Conservation (phyloP, 1,140 invertebrate genomes). For the Drosophila ohnishii region DNA sequence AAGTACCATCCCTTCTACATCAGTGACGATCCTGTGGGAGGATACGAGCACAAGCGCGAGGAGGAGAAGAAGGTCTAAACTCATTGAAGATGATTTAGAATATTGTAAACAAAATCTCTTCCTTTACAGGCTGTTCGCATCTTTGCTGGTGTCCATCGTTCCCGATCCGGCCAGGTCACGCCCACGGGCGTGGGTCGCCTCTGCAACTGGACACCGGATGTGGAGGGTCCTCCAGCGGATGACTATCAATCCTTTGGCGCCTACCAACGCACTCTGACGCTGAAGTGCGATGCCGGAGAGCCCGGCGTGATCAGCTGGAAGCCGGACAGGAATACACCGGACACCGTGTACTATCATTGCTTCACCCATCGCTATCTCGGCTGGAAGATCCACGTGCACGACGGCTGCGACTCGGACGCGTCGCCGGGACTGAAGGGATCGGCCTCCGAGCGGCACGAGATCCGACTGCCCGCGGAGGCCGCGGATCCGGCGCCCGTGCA, state of each 20-base stretch:
- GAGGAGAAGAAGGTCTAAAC: constrained; percentile 90
- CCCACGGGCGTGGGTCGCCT: constrained; percentile 91
- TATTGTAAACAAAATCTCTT: not conserved
- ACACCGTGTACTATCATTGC: constrained; percentile 97
- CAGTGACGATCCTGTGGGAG: constrained; percentile 95
- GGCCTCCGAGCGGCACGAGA: constrained; percentile 85
- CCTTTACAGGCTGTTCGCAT: constrained; percentile 89
- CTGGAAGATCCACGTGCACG: constrained; percentile 96
- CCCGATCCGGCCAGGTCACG: constrained; percentile 86
- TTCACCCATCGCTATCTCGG: constrained; percentile 96
- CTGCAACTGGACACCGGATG: constrained; percentile 93
- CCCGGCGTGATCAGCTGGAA: constrained; percentile 94
- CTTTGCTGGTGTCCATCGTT: constrained; percentile 90
- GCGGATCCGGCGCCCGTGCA: constrained; percentile 76
- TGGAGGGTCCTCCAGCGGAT: constrained; percentile 88
- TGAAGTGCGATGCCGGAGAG: constrained; percentile 92
- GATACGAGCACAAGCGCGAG: constrained; percentile 92
- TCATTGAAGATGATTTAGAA: not conserved
- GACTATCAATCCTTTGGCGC: constrained; percentile 94
- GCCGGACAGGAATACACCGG: constrained; percentile 93
- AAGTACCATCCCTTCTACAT: constrained; percentile 98
- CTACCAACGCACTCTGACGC: constrained; percentile 91
- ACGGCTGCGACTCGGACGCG: constrained; percentile 87
- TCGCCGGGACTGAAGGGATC: constrained; percentile 75
- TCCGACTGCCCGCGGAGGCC: constrained; percentile 34